These are phyloP conservation scores for Emydura subglobosa DNA, from an alignment of 2,113 vertebrate species.

Conservation along the genomic window DNA sequence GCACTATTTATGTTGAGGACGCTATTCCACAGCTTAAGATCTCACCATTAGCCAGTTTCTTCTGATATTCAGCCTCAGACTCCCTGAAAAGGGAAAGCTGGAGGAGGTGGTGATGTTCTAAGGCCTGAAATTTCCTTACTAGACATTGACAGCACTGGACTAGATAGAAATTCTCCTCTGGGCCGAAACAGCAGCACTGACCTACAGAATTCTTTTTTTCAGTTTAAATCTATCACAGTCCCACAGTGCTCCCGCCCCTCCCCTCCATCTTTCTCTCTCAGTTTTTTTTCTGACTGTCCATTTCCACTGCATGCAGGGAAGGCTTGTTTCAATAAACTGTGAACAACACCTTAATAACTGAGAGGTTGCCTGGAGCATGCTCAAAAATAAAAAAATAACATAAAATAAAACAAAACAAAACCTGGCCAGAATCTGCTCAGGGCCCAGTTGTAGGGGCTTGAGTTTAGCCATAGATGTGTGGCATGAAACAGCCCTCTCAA, in stretches of 20 bases:
- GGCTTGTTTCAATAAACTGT: conserved; percentile 55
- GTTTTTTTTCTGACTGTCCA: conserved; percentile 45
- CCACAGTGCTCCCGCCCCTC: background rate
- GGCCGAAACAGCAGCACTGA: background rate
- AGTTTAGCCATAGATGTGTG: background rate
- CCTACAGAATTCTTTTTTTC: background rate
- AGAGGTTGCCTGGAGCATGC: conserved; percentile 34
- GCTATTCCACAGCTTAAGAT: background rate
- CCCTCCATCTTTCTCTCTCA: background rate
- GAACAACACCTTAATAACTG: conserved; percentile 33
- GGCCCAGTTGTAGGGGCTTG: background rate
- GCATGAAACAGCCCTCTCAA: background rate
- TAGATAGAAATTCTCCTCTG: conserved; percentile 16
- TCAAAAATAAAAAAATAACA: background rate
- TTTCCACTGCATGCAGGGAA: conserved; percentile 41
- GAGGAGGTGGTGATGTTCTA: background rate
- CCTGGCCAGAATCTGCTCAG: background rate
- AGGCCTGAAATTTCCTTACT: background rate
- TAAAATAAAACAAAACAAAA: background rate
- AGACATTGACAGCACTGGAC: background rate
- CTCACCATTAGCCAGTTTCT: background rate
- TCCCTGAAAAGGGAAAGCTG: background rate
- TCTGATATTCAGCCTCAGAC: background rate
- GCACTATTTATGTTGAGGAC: background rate
- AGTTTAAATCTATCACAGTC: background rate